Conservation (phyloP, 2,797 vertebrate species). For the Acrocephalus scirpaceus region DNA sequence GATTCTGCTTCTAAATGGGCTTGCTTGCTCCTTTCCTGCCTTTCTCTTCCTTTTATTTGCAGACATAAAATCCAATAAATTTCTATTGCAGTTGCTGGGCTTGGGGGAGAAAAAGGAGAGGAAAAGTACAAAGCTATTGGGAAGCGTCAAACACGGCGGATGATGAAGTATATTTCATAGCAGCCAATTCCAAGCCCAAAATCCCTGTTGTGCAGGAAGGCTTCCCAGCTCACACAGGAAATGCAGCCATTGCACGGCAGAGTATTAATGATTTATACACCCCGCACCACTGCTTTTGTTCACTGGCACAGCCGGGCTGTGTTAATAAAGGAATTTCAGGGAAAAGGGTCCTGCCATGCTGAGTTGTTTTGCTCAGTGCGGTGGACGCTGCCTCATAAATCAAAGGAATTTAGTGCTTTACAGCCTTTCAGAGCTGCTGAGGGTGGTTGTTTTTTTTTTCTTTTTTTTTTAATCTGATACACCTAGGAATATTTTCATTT, state of each 20-base stretch:
- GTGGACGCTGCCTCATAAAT: conserved; percentile 72
- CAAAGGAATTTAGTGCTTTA: conserved; percentile 71
- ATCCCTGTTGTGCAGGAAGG: conserved; percentile 73
- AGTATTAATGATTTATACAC: conserved; percentile 81
- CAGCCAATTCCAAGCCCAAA: conserved; percentile 74
- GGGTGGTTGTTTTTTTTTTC: neutral
- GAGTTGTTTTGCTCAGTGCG: conserved; percentile 62
- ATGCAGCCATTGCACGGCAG: conserved; percentile 68
- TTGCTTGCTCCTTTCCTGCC: neutral
- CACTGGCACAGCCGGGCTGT: conserved; percentile 59
- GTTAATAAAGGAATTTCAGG: conserved; percentile 78
- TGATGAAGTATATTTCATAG: conserved; percentile 74
- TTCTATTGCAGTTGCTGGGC: conserved; percentile 16
- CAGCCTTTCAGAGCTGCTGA: conserved; percentile 47
- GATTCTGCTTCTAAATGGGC: neutral
- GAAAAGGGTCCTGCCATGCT: conserved; percentile 58
- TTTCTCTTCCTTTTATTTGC: conserved; percentile 39
- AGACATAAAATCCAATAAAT: conserved; percentile 40
- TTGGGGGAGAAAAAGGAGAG: conserved; percentile 19
- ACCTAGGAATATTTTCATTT: conserved; percentile 67
- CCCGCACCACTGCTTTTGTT: conserved; percentile 72
- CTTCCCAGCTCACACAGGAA: conserved; percentile 73
- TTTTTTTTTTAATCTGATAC: conserved; percentile 45
- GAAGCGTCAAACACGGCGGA: conserved; percentile 33
- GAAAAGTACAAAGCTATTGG: conserved; percentile 61